Evolutionary conservation across 2,797 vertebrate species (phyloP).

Genomic region (Neomorphus geoffroyi): DNA sequence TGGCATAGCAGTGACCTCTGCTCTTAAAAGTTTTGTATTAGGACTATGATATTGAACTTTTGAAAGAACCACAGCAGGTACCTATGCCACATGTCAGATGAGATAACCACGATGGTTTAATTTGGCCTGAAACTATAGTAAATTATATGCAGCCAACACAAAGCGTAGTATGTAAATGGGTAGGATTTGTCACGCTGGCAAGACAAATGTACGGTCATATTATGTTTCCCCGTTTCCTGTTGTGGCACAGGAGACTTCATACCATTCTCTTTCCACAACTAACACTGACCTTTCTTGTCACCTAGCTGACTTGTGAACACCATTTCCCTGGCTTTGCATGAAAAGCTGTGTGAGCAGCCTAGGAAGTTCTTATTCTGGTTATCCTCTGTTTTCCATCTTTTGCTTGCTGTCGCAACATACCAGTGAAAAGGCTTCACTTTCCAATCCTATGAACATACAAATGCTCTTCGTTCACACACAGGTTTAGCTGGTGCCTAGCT

Average conservation of each 20-base stretch:
- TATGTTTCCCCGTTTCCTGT: neutral
- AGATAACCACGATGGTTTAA: neutral
- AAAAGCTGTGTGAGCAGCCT: neutral
- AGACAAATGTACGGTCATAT: rapidly evolving
- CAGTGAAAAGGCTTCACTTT: neutral
- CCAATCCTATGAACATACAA: neutral
- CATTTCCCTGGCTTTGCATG: neutral
- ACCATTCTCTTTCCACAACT: neutral
- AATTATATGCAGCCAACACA: neutral
- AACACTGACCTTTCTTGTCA: neutral
- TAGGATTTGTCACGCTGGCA: neutral
- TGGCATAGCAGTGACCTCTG: neutral
- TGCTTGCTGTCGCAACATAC: rapidly evolving
- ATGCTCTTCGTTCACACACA: neutral
- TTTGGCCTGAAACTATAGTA: neutral
- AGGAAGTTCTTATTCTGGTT: neutral
- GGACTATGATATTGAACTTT: neutral
- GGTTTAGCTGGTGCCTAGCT: neutral
- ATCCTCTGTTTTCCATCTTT: neutral
- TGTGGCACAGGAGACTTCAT: neutral
- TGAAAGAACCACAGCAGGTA: neutral
- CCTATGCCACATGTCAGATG: neutral
- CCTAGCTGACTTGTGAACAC: neutral
- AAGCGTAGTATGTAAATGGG: neutral
- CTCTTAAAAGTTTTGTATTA: neutral